A percentile compares a stretch with the other conserved stretches of the same genome.
Evolutionary conservation across 2,797 vertebrate species (phyloP).

Genomic region (Aldrovandia affinis): DNA sequence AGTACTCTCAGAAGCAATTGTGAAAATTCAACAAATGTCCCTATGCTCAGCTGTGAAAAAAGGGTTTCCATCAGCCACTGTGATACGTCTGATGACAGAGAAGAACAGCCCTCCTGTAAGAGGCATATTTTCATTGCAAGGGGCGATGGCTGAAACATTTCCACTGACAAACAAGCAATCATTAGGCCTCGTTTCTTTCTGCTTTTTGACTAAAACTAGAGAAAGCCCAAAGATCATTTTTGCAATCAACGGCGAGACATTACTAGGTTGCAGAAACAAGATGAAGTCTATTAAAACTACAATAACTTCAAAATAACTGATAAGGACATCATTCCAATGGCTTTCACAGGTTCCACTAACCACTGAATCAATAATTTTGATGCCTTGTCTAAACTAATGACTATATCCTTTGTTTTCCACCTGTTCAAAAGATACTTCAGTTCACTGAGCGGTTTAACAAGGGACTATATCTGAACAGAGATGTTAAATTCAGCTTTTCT

Average conservation of each 20-base stretch:
- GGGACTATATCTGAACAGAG: slow-evolving; percentile 1
- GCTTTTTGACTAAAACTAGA: background rate
- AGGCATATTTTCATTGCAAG: background rate
- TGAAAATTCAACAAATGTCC: background rate
- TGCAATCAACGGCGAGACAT: background rate
- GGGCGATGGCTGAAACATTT: background rate
- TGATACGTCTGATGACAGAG: background rate
- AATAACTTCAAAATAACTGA: background rate
- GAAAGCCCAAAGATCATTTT: background rate
- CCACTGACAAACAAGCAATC: background rate
- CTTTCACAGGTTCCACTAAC: background rate
- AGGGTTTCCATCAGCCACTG: background rate
- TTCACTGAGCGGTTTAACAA: slow-evolving; percentile 18
- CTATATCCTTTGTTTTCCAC: background rate
- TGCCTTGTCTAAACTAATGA: background rate
- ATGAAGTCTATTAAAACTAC: slow-evolving; percentile 15
- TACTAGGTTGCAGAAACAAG: background rate
- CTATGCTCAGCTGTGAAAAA: background rate
- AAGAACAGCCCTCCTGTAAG: background rate
- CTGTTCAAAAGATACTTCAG: slow-evolving; percentile 12
- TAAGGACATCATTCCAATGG: background rate
- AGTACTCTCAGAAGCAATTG: background rate
- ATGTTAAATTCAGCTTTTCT: background rate
- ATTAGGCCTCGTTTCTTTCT: background rate
- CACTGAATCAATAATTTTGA: background rate